Conservation (phyloP, 2,113 vertebrate genomes). For the Phyllostomus hastatus region DNA sequence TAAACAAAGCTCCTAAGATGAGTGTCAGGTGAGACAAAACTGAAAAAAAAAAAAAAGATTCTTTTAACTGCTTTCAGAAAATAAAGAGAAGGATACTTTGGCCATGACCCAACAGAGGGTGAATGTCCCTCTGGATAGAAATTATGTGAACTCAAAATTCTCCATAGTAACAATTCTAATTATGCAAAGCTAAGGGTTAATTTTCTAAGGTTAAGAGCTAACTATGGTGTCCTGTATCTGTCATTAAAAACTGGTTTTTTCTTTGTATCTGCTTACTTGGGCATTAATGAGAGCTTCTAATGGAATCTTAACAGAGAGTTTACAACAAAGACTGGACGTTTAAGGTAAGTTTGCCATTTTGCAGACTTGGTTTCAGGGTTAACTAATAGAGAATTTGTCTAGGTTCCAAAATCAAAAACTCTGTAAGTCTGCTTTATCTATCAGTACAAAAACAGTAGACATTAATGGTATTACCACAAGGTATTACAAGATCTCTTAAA, state of each 20-base stretch:
- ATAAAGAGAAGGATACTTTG: slow-evolving; percentile 50
- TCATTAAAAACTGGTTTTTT: slow-evolving; percentile 39
- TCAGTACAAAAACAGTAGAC: background rate
- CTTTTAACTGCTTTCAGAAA: slow-evolving; percentile 32
- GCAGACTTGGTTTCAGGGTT: slow-evolving; percentile 1
- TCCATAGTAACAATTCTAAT: slow-evolving; percentile 60
- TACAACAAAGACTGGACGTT: background rate
- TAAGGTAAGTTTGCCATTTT: slow-evolving; percentile 26
- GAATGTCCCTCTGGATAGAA: slow-evolving; percentile 35
- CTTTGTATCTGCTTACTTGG: slow-evolving; percentile 6
- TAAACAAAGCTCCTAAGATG: slow-evolving; percentile 18
- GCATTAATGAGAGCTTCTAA: slow-evolving; percentile 32
- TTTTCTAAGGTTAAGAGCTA: slow-evolving; percentile 60
- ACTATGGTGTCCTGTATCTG: slow-evolving; percentile 34
- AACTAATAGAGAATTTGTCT: slow-evolving; percentile 29
- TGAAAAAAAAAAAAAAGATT: background rate
- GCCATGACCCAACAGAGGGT: slow-evolving; percentile 33
- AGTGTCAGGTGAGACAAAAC: slow-evolving; percentile 43
- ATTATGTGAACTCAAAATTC: slow-evolving; percentile 50
- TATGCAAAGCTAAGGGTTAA: slow-evolving; percentile 49
- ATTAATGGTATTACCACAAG: background rate
- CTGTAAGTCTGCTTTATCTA: background rate
- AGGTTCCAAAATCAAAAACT: background rate
- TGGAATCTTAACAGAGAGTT: background rate
- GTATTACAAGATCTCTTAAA: background rate